Conservation (phyloP, 2,797 vertebrate genomes). For the Eulemur mongoz region DNA sequence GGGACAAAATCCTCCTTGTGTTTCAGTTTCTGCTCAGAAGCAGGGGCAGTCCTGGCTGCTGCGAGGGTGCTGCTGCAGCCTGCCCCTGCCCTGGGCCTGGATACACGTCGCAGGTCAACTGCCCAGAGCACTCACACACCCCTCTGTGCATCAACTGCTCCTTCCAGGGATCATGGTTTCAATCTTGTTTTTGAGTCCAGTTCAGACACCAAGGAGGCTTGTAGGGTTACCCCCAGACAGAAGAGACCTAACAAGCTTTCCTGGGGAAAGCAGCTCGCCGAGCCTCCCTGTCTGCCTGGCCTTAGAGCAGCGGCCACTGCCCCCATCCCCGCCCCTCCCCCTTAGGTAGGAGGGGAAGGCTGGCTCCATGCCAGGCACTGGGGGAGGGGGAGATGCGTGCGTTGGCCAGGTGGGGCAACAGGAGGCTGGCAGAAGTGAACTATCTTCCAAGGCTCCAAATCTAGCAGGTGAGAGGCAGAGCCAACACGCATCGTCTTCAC, state of each 20-base stretch:
- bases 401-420: background rate
- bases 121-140: background rate
- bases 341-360: too few species aligned
- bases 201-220: background rate
- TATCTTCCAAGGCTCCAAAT: background rate
- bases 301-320: background rate
- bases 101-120: background rate
- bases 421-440: background rate
- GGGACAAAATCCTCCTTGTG: conserved; percentile 36
- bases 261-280: background rate
- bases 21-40: background rate
- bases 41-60: background rate
- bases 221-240: background rate
- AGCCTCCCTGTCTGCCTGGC: background rate
- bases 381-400: background rate
- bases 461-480: background rate
- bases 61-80: background rate
- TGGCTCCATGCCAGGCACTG: background rate
- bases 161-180: background rate
- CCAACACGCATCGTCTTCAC: accelerated
- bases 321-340: too few species aligned
- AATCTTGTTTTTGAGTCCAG: background rate
- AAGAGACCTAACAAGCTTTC: background rate
- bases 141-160: background rate
- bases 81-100: accelerated